Base-by-base conservation (phyloP, 1,140 invertebrate genomes). In the Lethocerus indicus region DNA sequence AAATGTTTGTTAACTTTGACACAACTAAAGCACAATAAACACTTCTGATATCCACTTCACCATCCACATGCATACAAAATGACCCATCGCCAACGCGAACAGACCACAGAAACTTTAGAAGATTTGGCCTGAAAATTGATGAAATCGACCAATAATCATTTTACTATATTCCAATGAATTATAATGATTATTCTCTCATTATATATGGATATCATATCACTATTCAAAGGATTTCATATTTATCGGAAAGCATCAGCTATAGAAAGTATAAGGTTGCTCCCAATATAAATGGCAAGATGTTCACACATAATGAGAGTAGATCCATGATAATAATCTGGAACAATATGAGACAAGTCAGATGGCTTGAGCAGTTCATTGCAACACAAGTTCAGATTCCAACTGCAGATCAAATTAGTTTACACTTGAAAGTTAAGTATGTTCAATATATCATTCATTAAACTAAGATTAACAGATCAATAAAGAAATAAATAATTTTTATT, bases 41-140 rank as follows among this genome's bases (percentile, higher is more conserved):
- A 23, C 91, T 93, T 59, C 93, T 74, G 21, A 98, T 85, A 67
- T 99, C 95, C 20, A 83, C 73, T 71, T 98, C 95, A n/a, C 95
- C 93, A 58, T 83, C 86, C 45, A 76, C 72, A 63, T 98, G 91
- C 71, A 98, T 78, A 29, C 72, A 71, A 69, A 94, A 98, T 32
- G 87, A 81, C 28, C 94, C 94, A 67, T 96, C 84, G n/a, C 76
- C 63, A 53, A 76, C 73, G 55, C 78, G 74, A 50, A 95, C 71
- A 18, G 75, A 73, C 63, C 74, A 75, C 25, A 97, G 63, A 71
- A 93, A 96, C 47, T 75, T 67, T 53, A 77, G 70, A 29, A 97
- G 70, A 20, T 63, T 73, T 57, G 77, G 64, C 40, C 76, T 82
- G 64, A 56, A 65, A 61, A 35, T 16, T 20, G 18, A 55, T 13